Conservation (phyloP, 2,888 invertebrate species). For the Linyphia triangularis region DNA sequence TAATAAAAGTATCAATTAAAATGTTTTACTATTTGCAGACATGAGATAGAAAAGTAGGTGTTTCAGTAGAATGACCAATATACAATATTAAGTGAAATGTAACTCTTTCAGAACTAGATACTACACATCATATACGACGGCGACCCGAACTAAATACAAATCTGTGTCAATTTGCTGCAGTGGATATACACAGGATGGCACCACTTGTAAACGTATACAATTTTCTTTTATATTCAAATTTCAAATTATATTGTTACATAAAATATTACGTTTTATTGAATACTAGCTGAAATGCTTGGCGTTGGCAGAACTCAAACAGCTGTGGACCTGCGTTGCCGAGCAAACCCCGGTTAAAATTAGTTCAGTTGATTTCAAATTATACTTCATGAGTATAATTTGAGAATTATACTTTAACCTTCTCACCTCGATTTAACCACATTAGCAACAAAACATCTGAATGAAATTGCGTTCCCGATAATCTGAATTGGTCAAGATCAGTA, state of each 20-base stretch:
- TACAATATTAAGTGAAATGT: not conserved
- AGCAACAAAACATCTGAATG: too few relatives aligned
- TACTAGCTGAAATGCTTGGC: too few relatives aligned
- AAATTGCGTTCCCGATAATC: too few relatives aligned
- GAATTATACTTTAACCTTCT: too few relatives aligned
- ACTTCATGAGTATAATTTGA: too few relatives aligned
- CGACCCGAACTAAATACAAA: not conserved
- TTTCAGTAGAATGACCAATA: not conserved
- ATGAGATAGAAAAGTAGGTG: not conserved
- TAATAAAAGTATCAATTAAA: too few relatives aligned
- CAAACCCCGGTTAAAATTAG: too few relatives aligned
- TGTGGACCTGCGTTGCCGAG: too few relatives aligned
- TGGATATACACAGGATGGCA: not conserved
- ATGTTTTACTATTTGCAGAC: not conserved
- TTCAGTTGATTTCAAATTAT: too few relatives aligned
- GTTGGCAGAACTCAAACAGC: too few relatives aligned
- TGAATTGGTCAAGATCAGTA: too few relatives aligned
- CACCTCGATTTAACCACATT: too few relatives aligned
- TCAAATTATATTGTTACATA: not conserved
- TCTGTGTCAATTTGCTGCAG: slow-evolving; percentile 6
- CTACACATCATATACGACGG: not conserved
- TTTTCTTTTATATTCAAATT: not conserved
- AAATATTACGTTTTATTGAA: not conserved
- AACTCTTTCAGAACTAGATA: not conserved
- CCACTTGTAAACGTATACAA: not conserved